Evolutionary conservation across 2,113 vertebrate species (phyloP).

Genomic region (Australoheros scitulus): DNA sequence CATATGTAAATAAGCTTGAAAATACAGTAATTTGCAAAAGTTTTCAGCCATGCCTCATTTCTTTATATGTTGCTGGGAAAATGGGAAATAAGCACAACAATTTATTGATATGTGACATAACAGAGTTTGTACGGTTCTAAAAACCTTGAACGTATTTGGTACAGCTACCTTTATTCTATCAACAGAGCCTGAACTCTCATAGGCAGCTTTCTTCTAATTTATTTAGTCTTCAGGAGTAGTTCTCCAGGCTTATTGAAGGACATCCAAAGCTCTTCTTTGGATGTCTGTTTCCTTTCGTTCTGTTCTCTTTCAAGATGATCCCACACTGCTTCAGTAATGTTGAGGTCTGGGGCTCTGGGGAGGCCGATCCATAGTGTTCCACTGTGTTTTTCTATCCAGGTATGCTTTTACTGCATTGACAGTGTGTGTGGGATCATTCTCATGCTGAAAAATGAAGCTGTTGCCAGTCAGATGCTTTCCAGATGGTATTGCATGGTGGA

Average conservation of each 20-base stretch:
- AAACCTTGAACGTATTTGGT: background rate
- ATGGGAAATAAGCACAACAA: rapidly evolving
- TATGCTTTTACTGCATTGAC: background rate
- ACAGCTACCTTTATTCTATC: background rate
- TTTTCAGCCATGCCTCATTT: background rate
- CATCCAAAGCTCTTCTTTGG: background rate
- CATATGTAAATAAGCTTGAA: background rate
- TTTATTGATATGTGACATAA: background rate
- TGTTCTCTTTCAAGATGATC: background rate
- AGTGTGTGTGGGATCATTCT: background rate
- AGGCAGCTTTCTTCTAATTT: background rate
- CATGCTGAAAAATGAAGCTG: background rate
- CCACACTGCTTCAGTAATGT: background rate
- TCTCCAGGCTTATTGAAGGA: background rate
- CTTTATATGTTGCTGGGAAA: background rate
- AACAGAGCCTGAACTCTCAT: background rate
- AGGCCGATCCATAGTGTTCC: background rate
- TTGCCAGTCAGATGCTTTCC: background rate
- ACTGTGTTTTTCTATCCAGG: too few relatives aligned
- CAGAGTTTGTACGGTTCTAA: background rate
- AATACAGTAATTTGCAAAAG: background rate
- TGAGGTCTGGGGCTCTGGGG: background rate
- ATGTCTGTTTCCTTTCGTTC: background rate
- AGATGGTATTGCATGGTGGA: background rate
- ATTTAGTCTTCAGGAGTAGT: background rate